Conservation (phyloP, 2,113 vertebrate species). For the Rhabdomys dilectus region DNA sequence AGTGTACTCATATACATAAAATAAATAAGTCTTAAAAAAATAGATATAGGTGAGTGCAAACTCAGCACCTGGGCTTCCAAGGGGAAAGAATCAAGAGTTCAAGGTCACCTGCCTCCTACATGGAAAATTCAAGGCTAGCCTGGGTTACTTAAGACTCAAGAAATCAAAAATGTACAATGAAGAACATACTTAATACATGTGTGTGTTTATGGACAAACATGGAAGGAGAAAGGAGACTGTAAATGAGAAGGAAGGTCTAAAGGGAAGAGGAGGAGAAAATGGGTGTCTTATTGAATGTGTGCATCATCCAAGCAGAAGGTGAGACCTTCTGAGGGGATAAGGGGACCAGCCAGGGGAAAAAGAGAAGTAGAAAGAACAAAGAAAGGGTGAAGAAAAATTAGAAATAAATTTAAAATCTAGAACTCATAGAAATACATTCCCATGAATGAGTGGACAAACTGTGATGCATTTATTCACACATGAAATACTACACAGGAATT, state of each 20-base stretch:
- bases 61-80: not conserved
- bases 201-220: no score
- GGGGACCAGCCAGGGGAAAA: not conserved
- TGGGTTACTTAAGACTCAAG: not conserved
- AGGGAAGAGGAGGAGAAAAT: not conserved
- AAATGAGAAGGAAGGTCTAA: not conserved
- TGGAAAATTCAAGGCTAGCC: not conserved
- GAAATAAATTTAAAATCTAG: constrained; percentile 3
- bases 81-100: not conserved
- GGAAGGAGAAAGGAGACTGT: not conserved
- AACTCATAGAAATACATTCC: not conserved
- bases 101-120: not conserved
- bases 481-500: not conserved
- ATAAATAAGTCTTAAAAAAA: not conserved
- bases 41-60: not conserved
- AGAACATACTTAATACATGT: not conserved
- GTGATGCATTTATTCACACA: no score
- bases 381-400: not conserved
- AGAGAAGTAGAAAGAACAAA: not conserved
- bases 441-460: not conserved
- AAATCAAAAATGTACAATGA: not conserved
- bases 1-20: no score
- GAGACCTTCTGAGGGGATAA: not conserved
- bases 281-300: not conserved
- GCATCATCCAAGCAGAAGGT: not conserved